Evolutionary conservation across 1,140 invertebrate species (phyloP).

Genomic region (Drosophila asahinai): DNA sequence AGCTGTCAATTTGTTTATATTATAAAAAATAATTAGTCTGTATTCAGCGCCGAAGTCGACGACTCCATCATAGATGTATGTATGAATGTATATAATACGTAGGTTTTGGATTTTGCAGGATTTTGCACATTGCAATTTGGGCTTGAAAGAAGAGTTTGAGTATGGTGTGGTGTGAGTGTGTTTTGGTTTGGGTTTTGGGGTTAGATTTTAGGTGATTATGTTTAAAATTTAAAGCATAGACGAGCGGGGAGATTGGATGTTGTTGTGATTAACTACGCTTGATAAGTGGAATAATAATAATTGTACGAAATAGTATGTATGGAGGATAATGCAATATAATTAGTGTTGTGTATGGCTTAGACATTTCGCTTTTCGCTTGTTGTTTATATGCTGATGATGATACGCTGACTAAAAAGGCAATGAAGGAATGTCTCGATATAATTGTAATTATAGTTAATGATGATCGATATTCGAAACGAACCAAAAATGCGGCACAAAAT

Average conservation of each 20-base stretch:
- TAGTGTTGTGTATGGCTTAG: conserved; percentile 59
- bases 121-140: conserved; percentile 46
- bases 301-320: conserved; percentile 72
- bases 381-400: conserved; percentile 56
- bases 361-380: conserved; percentile 33
- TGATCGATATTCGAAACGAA: conserved; percentile 48
- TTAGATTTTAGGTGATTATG: conserved; percentile 59
- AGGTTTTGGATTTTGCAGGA: conserved; percentile 41
- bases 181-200: not conserved
- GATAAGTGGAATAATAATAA: conserved; percentile 81
- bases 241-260: conserved; percentile 32
- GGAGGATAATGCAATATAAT: conserved; percentile 78
- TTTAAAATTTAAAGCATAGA: conserved; percentile 69
- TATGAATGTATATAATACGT: conserved; percentile 42
- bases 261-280: conserved; percentile 73
- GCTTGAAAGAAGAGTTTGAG: conserved; percentile 36
- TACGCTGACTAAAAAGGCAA: conserved; percentile 77
- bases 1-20: conserved; percentile 82
- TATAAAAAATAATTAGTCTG: conserved; percentile 83
- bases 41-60: conserved; percentile 80
- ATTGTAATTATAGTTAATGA: conserved; percentile 46
- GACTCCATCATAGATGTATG: conserved; percentile 75
- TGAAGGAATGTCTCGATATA: conserved; percentile 58
- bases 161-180: conserved; percentile 5
- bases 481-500: conserved; percentile 45